Percentiles rank a stretch among this genome's conserved stretches.
Evolutionary conservation across 1,140 invertebrate genomes (phyloP).

Genomic region (Ylistrum balloti): DNA sequence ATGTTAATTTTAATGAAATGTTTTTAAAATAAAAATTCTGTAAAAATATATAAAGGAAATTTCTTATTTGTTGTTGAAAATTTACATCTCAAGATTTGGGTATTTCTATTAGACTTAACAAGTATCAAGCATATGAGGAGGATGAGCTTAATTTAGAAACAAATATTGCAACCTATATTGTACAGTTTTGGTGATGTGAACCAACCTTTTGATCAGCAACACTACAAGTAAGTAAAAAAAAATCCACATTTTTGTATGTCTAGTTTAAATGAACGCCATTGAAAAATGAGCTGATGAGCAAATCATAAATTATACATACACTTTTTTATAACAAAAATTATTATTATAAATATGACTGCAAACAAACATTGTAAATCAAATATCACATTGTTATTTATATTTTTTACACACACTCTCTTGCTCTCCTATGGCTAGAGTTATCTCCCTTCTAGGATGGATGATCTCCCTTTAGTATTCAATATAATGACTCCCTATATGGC

Average conservation of each 20-base stretch:
- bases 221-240: neutral
- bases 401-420: neutral
- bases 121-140: too few species aligned
- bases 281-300: constrained; percentile 7
- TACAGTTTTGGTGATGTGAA: neutral
- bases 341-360: constrained; percentile 1
- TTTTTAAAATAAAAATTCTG: too few species aligned
- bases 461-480: neutral
- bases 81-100: too few species aligned
- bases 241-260: neutral
- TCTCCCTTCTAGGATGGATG: neutral
- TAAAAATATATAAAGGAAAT: too few species aligned
- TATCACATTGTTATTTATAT: neutral
- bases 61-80: too few species aligned
- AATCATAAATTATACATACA: constrained; percentile 4
- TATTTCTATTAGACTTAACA: too few species aligned
- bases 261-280: neutral
- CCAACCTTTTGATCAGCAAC: neutral
- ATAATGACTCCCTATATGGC: neutral
- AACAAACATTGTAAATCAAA: neutral
- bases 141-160: too few species aligned
- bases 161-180: too few species aligned
- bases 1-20: too few species aligned
- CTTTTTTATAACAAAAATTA: neutral
- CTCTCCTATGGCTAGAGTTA: neutral